Evolutionary conservation across 2,797 vertebrate genomes (phyloP), one percentile per base, ranked within the genome.

Genomic region (Scyliorhinus canicula): DNA sequence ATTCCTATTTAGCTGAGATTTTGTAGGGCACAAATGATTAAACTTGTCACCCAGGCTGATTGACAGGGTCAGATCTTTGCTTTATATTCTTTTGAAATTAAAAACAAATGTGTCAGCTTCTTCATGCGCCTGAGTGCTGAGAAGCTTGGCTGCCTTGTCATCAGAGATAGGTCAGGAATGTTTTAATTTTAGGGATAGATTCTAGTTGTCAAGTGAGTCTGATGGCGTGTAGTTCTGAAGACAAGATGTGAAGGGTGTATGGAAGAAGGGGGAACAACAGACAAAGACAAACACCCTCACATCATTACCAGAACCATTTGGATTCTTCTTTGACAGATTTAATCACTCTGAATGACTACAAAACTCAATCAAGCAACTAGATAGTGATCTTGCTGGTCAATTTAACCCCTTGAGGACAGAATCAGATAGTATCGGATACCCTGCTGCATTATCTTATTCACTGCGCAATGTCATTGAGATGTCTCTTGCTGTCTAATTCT

Each of bases 1-100:
- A 99, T 99, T 99, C 98, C 98, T 98, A 99, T 99, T 99, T 99
- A 99, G 98, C 98, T 97, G 97, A 98, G 98, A 99, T 99, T 99
- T 97, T 98, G 98, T 98, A 98, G 98, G 98, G 98, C 98, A 98
- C 98, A 97, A 97, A 97, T 99, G 98, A 99, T 99, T 99, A 99
- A 99, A 99, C 99, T 98, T 99, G 99, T 99, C 99, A 98, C 96
- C 40, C 96, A 97, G 97, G 96, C 98, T 99, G 99, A 99, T 98
- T 99, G 99, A 99, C 99, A 98, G 98, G 99, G 99, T 99, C 99
- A 99, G 97, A 99, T 99, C 98, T 99, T 98, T 98, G 98, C 98
- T 98, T 98, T 98, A 98, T 98, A 97, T 98, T 98, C 98, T 98
- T 98, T 98, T 98, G 98, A 98, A 98, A 98, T 97, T 98, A 98